phyloP scores from a whole-genome alignment of 2,113 vertebrate genomes.

The Paedocypris sp. region DNA sequence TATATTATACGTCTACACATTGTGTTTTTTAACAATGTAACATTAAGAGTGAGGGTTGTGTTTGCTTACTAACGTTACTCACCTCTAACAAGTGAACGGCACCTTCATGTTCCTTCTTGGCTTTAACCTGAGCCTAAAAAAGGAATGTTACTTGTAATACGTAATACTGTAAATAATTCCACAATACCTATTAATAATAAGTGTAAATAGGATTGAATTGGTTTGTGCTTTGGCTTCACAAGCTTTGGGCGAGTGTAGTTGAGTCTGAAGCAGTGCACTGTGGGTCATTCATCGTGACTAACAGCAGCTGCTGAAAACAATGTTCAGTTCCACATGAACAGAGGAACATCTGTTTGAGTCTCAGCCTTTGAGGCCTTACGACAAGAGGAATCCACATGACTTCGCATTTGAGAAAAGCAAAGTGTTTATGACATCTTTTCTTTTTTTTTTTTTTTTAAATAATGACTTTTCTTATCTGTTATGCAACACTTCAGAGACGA shows the following conservation, averaged over 20 bases:
- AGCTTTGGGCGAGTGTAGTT: not conserved
- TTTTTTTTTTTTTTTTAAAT: not conserved
- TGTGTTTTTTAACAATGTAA: no score
- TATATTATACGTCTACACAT: no score
- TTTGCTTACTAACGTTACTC: no score
- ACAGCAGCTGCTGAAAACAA: slow-evolving; percentile 47
- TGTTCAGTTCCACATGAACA: slow-evolving; percentile 37
- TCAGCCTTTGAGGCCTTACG: slow-evolving; percentile 42
- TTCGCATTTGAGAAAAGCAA: not conserved
- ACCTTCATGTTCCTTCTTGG: slow-evolving; percentile 94
- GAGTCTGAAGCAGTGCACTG: not conserved
- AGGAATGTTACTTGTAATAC: no score
- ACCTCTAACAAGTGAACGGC: slow-evolving; percentile 97
- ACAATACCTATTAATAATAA: no score
- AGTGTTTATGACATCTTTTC: not conserved
- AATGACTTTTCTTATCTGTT: no score
- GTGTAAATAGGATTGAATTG: no score
- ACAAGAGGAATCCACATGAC: slow-evolving; percentile 37
- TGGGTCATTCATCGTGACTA: slow-evolving; percentile 35
- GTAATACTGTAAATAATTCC: no score
- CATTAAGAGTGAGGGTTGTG: no score
- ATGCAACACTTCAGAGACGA: no score
- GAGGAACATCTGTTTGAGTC: slow-evolving; percentile 46
- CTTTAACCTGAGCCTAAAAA: slow-evolving; percentile 95
- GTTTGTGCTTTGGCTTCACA: not conserved